These are phyloP conservation scores for Zoanthus solanderi DNA, from an alignment of 92 coral and sea anemone genomes.

Conservation along the genomic window DNA sequence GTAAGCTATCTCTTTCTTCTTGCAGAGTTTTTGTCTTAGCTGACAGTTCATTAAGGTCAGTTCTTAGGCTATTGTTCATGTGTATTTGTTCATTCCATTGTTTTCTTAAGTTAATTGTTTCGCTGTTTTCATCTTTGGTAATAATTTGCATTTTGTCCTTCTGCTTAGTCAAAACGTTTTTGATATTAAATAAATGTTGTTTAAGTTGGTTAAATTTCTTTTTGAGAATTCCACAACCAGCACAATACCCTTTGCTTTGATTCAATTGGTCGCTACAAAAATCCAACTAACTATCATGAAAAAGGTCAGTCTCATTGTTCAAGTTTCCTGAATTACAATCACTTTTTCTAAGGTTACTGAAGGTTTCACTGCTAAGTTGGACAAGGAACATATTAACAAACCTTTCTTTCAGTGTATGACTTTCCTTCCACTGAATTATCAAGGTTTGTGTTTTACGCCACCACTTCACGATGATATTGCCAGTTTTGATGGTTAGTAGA, in stretches of 20 bases:
- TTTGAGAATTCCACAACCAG: neutral
- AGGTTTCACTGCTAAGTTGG: neutral
- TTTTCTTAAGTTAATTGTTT: neutral
- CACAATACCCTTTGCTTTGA: neutral
- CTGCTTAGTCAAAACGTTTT: neutral
- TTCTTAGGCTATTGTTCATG: constrained; percentile 1
- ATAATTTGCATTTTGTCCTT: constrained; percentile 16
- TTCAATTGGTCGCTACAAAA: neutral
- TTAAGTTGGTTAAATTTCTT: neutral
- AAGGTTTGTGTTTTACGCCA: constrained; percentile 6
- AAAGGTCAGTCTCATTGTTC: neutral
- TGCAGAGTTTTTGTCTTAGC: neutral
- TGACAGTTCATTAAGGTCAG: neutral
- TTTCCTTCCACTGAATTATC: constrained; percentile 3
- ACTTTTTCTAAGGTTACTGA: neutral
- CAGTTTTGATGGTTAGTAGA: constrained; percentile 16
- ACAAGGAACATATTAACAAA: neutral
- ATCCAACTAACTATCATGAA: neutral
- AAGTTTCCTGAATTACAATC: neutral
- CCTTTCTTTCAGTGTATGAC: neutral
- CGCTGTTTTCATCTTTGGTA: constrained; percentile 2
- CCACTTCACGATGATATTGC: neutral
- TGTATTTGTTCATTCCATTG: neutral
- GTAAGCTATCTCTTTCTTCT: constrained; percentile 5
- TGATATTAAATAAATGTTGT: neutral